Percentiles rank a stretch among this genome's conserved stretches.
Conservation (phyloP, 2,113 vertebrate species). For the Elanus axillaris region DNA sequence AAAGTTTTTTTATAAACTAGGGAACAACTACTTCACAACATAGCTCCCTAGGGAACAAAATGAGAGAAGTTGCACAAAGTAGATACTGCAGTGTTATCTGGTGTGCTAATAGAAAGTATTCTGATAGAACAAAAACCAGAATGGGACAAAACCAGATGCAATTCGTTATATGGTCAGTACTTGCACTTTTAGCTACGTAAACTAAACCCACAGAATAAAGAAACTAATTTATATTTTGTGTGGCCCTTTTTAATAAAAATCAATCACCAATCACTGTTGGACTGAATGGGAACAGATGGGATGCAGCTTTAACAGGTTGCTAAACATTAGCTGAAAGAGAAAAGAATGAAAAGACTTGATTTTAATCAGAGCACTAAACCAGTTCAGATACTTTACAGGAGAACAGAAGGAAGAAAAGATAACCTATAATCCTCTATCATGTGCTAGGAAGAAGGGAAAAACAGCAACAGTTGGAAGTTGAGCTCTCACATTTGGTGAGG, state of each 20-base stretch:
- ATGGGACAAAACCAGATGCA: neutral
- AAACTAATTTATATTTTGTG: slow-evolving; percentile 18
- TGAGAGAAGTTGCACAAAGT: neutral
- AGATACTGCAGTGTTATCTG: neutral
- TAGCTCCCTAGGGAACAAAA: neutral
- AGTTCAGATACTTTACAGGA: slow-evolving; percentile 25
- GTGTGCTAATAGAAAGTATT: neutral
- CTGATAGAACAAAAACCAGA: neutral
- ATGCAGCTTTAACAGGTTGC: neutral
- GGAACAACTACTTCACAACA: neutral
- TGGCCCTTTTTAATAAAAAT: slow-evolving; percentile 15
- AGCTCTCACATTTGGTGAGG: neutral
- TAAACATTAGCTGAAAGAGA: slow-evolving; percentile 1
- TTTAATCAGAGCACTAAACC: slow-evolving; percentile 31
- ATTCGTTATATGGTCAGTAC: neutral
- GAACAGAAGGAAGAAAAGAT: slow-evolving; percentile 28
- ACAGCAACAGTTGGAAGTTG: neutral
- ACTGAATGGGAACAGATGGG: slow-evolving; percentile 38
- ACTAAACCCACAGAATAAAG: neutral
- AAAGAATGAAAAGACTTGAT: slow-evolving; percentile 39
- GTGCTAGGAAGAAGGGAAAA: neutral
- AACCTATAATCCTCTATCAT: neutral
- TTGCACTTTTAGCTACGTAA: neutral
- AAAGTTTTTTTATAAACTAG: neutral
- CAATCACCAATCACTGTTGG: neutral